These are phyloP conservation scores for Formica selysi DNA, from an alignment of 1,140 invertebrate genomes.

Conservation along the genomic window DNA sequence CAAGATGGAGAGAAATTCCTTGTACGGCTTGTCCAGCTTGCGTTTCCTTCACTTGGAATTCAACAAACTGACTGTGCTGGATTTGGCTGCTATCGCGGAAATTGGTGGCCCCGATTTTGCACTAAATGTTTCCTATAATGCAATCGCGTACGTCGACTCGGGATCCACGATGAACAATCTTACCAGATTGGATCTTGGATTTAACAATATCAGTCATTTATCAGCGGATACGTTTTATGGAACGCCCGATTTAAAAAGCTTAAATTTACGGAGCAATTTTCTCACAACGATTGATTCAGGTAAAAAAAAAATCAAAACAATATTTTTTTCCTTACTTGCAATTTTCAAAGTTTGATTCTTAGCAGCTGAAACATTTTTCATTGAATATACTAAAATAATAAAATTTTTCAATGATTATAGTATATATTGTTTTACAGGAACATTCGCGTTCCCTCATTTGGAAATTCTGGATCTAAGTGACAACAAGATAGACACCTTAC, in stretches of 20 bases:
- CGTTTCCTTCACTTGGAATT: conserved; percentile 84
- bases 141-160: conserved; percentile 80
- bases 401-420: background rate
- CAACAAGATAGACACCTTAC: conserved; percentile 91
- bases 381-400: background rate
- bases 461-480: conserved; percentile 92
- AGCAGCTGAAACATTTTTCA: background rate
- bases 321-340: background rate
- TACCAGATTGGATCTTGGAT: conserved; percentile 90
- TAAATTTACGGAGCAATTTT: conserved; percentile 90
- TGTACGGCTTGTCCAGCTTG: conserved; percentile 87
- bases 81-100: conserved; percentile 82
- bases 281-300: conserved; percentile 85
- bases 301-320: conserved; percentile 58
- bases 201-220: conserved; percentile 91
- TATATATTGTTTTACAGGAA: conserved; percentile 71
- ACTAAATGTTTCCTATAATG: conserved; percentile 84
- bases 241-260: conserved; percentile 88
- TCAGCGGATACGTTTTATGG: conserved; percentile 89
- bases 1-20: conserved; percentile 90
- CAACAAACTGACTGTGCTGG: conserved; percentile 80
- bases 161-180: conserved; percentile 80
- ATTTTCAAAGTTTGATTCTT: background rate
- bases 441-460: conserved; percentile 87
- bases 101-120: conserved; percentile 83